Conservation (phyloP, 1,140 invertebrate species). For the Brachionus paranguensis region DNA sequence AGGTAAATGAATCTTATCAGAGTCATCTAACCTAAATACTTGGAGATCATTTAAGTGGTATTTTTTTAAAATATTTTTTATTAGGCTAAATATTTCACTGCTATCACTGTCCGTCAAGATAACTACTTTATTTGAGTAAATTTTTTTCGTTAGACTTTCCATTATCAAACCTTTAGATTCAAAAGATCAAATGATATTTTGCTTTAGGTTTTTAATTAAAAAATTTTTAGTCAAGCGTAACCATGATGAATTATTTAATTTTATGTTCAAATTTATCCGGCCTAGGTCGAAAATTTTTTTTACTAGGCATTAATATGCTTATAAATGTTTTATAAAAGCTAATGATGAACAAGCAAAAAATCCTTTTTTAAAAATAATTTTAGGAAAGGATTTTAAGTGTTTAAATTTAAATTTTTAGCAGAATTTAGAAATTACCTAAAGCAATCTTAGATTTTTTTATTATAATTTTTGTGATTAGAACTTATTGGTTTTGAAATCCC, state of each 20-base stretch:
- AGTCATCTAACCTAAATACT: not conserved
- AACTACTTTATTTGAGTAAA: not conserved
- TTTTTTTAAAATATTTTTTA: conserved; percentile 17
- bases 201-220: not conserved
- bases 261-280: not conserved
- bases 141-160: not conserved
- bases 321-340: not conserved
- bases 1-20: not conserved
- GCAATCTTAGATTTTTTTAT: too few species aligned
- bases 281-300: not conserved
- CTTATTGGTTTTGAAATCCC: not conserved
- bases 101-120: not conserved
- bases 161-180: not conserved
- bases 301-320: not conserved
- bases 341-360: not conserved
- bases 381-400: not conserved
- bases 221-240: not conserved
- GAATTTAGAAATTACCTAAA: not conserved
- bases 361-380: not conserved
- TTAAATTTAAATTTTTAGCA: not conserved
- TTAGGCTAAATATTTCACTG: not conserved
- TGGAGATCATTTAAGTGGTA: not conserved
- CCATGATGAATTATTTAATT: not conserved
- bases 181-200: not conserved
- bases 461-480: not conserved